Evolutionary conservation across 1,140 invertebrate genomes (phyloP), one percentile per base, ranked within the genome.

Genomic region (Drosophila sechellia): DNA sequence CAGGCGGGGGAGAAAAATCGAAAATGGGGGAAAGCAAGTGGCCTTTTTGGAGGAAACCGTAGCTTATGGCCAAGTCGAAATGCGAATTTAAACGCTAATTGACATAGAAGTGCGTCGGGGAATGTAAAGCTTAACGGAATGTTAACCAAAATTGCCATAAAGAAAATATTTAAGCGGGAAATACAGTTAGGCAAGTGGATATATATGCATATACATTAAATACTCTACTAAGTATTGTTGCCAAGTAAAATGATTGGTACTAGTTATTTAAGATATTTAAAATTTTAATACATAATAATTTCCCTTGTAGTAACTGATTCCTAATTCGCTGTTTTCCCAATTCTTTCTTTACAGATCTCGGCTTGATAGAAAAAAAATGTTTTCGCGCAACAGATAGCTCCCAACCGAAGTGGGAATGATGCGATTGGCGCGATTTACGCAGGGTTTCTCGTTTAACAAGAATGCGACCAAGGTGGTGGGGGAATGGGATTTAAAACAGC

Each of bases 341-440:
- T 10, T 2, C 0, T 50, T 10, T 17, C 3, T n/a, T 34, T 54
- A 34, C 72, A 75, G 72, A 46, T 39, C 49, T 35, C 15, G 17
- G 13, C n/a, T 5, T 31, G 31, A 31, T 37, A 20, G 20, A 46
- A 27, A 10, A 13, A 49, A 27, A n/a, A 75, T 75, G 76, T 63
- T 39, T 40, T 8, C 6, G 39, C 25, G 48, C 53, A 25, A 31
- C 22, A 39, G 50, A 61, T 74, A 59, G 52, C 56, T 70, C 42
- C 61, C 53, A 50, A 49, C 77, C 54, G 49, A 17, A 66, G 64
- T 70, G 66, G 75, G 76, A 70, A 91, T 71, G 70, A 91, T 92
- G 90, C 90, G 87, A 71, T 61, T 92, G 79, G 83, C 90, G 25
- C 91, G 85, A 45, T 64, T 92, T 50, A 71, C 87, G 40, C 74